Conservation (phyloP, 2,113 vertebrate species). For the Pristiophorus japonicus region DNA sequence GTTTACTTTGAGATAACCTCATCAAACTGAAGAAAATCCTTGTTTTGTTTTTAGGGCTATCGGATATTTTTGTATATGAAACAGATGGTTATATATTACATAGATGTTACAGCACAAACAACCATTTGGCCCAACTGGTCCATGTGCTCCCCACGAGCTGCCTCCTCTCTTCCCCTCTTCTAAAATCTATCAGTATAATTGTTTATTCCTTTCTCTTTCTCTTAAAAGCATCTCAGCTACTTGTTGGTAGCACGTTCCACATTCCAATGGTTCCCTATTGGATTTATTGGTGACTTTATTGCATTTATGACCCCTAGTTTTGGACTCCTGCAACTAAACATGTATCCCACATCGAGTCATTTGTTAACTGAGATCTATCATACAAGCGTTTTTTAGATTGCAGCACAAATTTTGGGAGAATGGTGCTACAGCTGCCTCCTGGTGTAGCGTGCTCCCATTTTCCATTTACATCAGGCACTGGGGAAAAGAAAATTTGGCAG, state of each 20-base stretch:
- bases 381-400: not conserved
- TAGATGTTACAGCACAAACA: too few relatives aligned
- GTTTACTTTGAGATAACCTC: not conserved
- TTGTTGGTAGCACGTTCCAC: not conserved
- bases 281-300: not conserved
- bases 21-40: not conserved
- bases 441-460: not conserved
- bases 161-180: too few relatives aligned
- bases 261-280: not conserved
- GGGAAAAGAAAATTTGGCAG: not conserved
- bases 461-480: not conserved
- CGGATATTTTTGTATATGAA: not conserved
- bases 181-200: too few relatives aligned
- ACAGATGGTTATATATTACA: too few relatives aligned
- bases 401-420: not conserved
- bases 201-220: not conserved
- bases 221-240: not conserved
- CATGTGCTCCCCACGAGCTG: too few relatives aligned
- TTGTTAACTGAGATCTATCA: not conserved
- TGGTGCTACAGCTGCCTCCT: not conserved
- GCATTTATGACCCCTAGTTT: not conserved
- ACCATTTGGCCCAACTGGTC: too few relatives aligned
- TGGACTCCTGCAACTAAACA: not conserved
- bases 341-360: not conserved
- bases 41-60: not conserved